Percentiles rank a stretch among this genome's conserved stretches.
Conservation (phyloP, 30 jellyfish, hydroid and myxozoan genomes). For the Haliclystus octoradiatus region DNA sequence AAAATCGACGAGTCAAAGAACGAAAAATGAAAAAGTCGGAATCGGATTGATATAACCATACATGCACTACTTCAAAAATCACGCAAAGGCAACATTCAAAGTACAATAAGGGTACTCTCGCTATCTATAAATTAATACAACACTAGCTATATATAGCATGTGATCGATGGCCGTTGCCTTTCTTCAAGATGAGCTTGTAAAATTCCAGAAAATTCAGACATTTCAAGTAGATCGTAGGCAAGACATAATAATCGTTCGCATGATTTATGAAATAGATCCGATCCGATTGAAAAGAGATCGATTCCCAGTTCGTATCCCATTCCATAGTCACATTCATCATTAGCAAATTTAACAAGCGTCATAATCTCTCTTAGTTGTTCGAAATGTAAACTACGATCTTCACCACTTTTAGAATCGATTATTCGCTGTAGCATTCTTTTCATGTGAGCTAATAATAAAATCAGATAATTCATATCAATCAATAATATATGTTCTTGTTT, state of each 20-base stretch:
- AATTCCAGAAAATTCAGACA: conserved; percentile 40
- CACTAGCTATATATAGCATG: background rate
- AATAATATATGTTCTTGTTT: too few species aligned
- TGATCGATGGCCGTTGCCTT: conserved; percentile 7
- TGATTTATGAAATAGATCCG: conserved; percentile 29
- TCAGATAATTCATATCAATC: too few species aligned
- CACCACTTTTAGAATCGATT: conserved; percentile 33
- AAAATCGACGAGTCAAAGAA: conserved; percentile 86
- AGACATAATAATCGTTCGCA: conserved; percentile 41
- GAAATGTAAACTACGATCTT: conserved; percentile 12
- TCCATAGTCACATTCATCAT: conserved; percentile 94
- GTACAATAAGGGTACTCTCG: too few species aligned
- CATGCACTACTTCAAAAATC: too few species aligned
- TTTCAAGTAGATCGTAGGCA: conserved; percentile 60
- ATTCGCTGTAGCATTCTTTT: conserved; percentile 40
- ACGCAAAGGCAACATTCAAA: too few species aligned
- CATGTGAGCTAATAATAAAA: conserved; percentile 33
- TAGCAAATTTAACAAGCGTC: conserved; percentile 76
- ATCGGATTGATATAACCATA: background rate
- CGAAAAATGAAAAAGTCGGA: conserved; percentile 45
- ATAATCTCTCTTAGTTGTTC: conserved; percentile 74
- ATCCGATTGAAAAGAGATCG: conserved; percentile 54
- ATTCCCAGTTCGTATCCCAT: conserved; percentile 90
- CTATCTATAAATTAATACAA: too few species aligned
- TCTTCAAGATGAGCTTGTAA: conserved; percentile 36